Conservation (phyloP, 2,797 vertebrate species). For the Aulostomus chinensis region DNA sequence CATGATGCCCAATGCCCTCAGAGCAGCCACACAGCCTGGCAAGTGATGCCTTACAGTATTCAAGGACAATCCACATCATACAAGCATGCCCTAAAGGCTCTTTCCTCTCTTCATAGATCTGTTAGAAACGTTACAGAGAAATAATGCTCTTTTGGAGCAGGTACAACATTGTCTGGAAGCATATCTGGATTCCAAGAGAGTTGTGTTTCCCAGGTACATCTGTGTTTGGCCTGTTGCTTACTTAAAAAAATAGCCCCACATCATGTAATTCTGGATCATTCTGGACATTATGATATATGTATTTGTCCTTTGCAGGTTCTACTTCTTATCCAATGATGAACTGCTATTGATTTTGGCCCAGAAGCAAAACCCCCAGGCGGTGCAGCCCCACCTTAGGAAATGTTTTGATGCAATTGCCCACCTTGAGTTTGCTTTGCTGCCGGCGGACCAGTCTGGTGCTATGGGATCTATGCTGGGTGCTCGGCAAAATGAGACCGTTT, state of each 20-base stretch:
- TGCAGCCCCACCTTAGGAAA: slow-evolving; percentile 88
- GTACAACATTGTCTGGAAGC: slow-evolving; percentile 89
- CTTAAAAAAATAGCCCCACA: neutral
- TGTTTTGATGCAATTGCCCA: slow-evolving; percentile 86
- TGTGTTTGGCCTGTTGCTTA: slow-evolving; percentile 1
- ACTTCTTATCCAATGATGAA: slow-evolving; percentile 90
- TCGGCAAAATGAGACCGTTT: slow-evolving; percentile 70
- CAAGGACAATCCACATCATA: neutral
- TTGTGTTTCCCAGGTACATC: slow-evolving; percentile 85
- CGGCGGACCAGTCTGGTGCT: slow-evolving; percentile 14
- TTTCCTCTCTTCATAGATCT: slow-evolving; percentile 68
- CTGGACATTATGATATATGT: neutral
- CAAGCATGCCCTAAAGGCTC: neutral
- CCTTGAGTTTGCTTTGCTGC: slow-evolving; percentile 81
- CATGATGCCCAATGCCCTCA: slow-evolving; percentile 79
- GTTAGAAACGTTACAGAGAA: slow-evolving; percentile 84
- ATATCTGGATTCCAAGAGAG: slow-evolving; percentile 90
- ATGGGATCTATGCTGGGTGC: slow-evolving; percentile 13
- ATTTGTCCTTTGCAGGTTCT: slow-evolving; percentile 77
- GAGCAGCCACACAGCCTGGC: slow-evolving; percentile 83
- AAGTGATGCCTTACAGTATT: slow-evolving; percentile 16
- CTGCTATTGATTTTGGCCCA: slow-evolving; percentile 88
- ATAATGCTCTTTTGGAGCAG: slow-evolving; percentile 86
- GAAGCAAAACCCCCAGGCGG: slow-evolving; percentile 87
- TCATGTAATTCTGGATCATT: neutral